Percentiles rank a stretch among this genome's conserved stretches.
phyloP scores from a whole-genome alignment of 2,113 vertebrate genomes.

The Apteryx owenii region DNA sequence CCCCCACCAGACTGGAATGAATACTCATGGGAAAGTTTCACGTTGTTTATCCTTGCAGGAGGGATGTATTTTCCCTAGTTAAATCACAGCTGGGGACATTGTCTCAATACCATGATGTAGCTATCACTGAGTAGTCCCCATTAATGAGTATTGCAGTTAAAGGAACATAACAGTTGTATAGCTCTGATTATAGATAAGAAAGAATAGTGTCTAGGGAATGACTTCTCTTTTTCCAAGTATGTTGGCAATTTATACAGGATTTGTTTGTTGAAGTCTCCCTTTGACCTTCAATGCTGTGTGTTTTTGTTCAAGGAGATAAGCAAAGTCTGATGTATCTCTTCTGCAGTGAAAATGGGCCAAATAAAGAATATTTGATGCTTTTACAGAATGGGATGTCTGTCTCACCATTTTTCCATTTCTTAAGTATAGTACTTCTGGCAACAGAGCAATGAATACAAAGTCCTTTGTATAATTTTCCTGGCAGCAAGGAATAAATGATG shows the following conservation, averaged over 20 bases:
- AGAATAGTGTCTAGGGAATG: background rate
- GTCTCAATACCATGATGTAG: slow-evolving; percentile 1
- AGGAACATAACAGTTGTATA: background rate
- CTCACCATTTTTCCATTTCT: background rate
- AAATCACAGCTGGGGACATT: slow-evolving; percentile 36
- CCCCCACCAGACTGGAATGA: background rate
- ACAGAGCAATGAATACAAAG: slow-evolving; percentile 22
- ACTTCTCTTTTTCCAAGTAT: background rate
- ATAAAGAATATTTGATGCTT: background rate
- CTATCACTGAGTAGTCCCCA: background rate
- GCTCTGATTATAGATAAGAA: slow-evolving; percentile 26
- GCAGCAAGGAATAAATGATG: slow-evolving; percentile 26
- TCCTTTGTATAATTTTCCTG: slow-evolving; percentile 48
- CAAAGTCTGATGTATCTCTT: background rate
- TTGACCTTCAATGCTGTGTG: background rate
- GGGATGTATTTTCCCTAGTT: background rate
- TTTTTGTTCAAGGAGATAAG: slow-evolving; percentile 29
- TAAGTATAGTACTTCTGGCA: slow-evolving; percentile 26
- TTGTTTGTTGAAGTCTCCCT: slow-evolving; percentile 2
- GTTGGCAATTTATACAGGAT: background rate
- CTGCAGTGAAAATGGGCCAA: background rate
- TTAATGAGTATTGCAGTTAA: background rate
- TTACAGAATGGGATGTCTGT: slow-evolving; percentile 3
- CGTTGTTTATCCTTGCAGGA: slow-evolving; percentile 23
- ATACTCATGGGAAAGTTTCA: slow-evolving; percentile 8